A percentile compares a stretch with the other conserved stretches of the same genome.
These are phyloP conservation scores for Drosophila anomelani DNA, from an alignment of 2,888 invertebrate genomes.

Conservation along the genomic window DNA sequence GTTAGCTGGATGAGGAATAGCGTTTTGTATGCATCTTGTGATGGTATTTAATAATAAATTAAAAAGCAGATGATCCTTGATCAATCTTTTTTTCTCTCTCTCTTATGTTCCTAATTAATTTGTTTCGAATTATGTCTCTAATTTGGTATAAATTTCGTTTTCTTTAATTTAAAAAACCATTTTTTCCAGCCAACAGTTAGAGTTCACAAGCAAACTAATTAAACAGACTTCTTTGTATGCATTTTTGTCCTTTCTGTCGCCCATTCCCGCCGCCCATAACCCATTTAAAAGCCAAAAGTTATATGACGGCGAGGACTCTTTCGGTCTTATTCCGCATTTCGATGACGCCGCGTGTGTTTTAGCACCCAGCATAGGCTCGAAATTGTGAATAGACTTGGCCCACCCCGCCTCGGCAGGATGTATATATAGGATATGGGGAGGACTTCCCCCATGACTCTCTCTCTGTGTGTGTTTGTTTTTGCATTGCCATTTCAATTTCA, in stretches of 20 bases:
- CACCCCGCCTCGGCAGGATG: constrained; percentile 4
- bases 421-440: constrained; percentile 3
- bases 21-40: neutral
- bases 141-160: neutral
- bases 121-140: too few relatives aligned
- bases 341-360: constrained; percentile 45
- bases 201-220: constrained; percentile 10
- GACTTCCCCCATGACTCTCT: neutral
- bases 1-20: constrained; percentile 11
- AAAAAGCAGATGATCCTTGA: neutral
- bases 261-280: neutral
- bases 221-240: constrained; percentile 4
- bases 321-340: constrained; percentile 24
- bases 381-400: constrained; percentile 36
- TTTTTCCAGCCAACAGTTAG: neutral
- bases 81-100: too few relatives aligned
- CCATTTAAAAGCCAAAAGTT: constrained; percentile 1
- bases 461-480: constrained; percentile 18
- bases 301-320: constrained; percentile 12
- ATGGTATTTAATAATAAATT: neutral
- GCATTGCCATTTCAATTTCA: constrained; percentile 31
- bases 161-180: neutral
- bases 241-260: neutral
- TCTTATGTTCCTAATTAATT: neutral
- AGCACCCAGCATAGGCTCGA: constrained; percentile 45